Conservation (phyloP, 2,113 vertebrate genomes). For the Cranoglanis bouderius region DNA sequence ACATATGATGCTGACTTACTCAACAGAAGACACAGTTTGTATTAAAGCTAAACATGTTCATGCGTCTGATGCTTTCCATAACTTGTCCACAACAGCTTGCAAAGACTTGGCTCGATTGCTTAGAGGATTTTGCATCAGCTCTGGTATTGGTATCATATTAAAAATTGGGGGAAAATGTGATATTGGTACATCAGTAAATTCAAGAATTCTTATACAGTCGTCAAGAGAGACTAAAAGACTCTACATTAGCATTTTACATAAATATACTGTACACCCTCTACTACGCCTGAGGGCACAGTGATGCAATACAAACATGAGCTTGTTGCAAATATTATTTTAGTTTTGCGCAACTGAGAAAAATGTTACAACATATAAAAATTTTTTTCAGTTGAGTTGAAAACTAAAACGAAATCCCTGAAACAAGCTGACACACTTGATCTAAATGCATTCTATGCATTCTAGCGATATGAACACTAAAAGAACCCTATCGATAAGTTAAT, state of each 20-base stretch:
- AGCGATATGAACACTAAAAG: neutral
- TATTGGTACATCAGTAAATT: neutral
- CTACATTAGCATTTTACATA: neutral
- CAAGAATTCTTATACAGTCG: neutral
- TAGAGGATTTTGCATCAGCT: neutral
- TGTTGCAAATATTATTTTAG: neutral
- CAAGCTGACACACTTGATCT: neutral
- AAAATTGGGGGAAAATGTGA: neutral
- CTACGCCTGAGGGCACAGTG: neutral
- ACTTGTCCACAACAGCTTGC: neutral
- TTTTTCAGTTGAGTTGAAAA: neutral
- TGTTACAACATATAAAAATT: no score
- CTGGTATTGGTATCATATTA: neutral
- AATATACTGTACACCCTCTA: neutral
- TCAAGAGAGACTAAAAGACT: neutral
- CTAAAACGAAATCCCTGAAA: no score
- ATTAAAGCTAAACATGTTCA: neutral
- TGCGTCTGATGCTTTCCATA: neutral
- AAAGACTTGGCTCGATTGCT: neutral
- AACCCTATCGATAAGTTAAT: neutral
- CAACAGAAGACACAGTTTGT: neutral
- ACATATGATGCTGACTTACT: neutral
- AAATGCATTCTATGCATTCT: no score
- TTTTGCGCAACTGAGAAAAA: no score
- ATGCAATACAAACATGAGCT: neutral